phyloP scores from a whole-genome alignment of 2,797 vertebrate genomes.

The Pseudochirops cupreus region DNA sequence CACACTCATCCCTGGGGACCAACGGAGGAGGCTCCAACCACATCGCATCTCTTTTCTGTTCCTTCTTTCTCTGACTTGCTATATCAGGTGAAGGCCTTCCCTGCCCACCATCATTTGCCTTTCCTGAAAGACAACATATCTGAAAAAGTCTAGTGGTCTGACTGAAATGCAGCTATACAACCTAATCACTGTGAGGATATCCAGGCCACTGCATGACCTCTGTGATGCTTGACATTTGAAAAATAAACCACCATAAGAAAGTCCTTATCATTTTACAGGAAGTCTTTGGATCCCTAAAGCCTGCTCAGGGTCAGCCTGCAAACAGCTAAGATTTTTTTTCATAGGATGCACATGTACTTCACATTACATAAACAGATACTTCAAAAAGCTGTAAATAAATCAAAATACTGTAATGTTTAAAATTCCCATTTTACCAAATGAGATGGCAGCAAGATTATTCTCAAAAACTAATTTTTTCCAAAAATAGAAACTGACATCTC shows the following conservation, averaged over 20 bases:
- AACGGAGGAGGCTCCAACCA: conserved; percentile 50
- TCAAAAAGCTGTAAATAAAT: background rate
- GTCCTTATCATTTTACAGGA: conserved; percentile 35
- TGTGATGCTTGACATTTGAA: background rate
- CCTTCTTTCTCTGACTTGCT: conserved; percentile 7
- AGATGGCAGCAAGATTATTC: background rate
- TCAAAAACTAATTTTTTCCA: background rate
- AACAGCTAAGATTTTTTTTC: background rate
- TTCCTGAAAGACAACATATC: conserved; percentile 69
- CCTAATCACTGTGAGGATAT: background rate
- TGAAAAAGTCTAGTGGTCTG: conserved; percentile 22
- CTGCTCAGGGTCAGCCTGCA: background rate
- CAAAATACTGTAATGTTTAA: background rate
- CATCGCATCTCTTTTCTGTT: conserved; percentile 44
- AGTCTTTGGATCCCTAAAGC: conserved; percentile 16
- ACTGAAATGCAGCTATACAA: background rate
- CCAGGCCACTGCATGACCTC: background rate
- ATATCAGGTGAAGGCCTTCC: background rate
- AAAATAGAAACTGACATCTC: background rate
- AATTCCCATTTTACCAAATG: background rate
- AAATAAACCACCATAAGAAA: background rate
- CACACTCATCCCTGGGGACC: conserved; percentile 6
- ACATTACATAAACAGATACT: background rate
- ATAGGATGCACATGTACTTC: background rate
- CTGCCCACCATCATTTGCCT: conserved; percentile 66